A percentile compares a stretch with the other conserved stretches of the same genome.
These are phyloP conservation scores for Drosophila nr. medialis DNA, from an alignment of 2,888 invertebrate species.

Conservation along the genomic window DNA sequence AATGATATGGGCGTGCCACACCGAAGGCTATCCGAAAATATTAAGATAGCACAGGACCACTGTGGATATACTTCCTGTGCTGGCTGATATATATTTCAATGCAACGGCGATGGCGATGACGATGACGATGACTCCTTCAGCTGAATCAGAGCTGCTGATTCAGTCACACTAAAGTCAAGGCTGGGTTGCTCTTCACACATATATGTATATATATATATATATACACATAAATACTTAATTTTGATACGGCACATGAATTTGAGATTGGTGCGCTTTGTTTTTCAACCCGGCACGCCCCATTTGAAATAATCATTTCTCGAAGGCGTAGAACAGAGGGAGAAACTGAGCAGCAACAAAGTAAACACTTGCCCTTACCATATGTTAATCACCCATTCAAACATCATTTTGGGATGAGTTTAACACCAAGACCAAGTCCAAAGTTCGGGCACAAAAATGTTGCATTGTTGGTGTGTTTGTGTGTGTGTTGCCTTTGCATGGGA, in stretches of 20 bases:
- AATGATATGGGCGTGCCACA: constrained; percentile 40
- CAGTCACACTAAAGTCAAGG: constrained; percentile 5
- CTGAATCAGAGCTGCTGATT: constrained; percentile 44
- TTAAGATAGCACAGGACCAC: constrained; percentile 30
- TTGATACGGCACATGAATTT: constrained; percentile 10
- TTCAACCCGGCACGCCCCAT: constrained; percentile 20
- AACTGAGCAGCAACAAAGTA: constrained; percentile 20
- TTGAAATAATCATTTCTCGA: constrained; percentile 26
- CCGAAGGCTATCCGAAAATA: constrained; percentile 38
- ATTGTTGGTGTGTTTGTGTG: constrained; percentile 33
- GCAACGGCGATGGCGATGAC: constrained; percentile 30
- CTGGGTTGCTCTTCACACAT: constrained; percentile 1
- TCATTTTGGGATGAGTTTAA: constrained; percentile 60
- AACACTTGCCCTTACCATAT: constrained; percentile 56
- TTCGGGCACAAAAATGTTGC: constrained; percentile 42
- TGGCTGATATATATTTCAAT: constrained; percentile 32
- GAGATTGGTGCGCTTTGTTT: constrained; percentile 18
- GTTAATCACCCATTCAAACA: constrained; percentile 73
- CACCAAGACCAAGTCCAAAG: constrained; percentile 36
- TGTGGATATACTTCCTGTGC: constrained; percentile 37
- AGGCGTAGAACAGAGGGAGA: constrained; percentile 5
- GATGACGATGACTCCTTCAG: constrained; percentile 39
- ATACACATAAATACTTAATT: background rate
- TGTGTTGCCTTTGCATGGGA: constrained; percentile 41
- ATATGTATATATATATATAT: background rate